These are phyloP conservation scores for Gallinago solitaria DNA, from an alignment of 2,797 vertebrate species.

Conservation along the genomic window DNA sequence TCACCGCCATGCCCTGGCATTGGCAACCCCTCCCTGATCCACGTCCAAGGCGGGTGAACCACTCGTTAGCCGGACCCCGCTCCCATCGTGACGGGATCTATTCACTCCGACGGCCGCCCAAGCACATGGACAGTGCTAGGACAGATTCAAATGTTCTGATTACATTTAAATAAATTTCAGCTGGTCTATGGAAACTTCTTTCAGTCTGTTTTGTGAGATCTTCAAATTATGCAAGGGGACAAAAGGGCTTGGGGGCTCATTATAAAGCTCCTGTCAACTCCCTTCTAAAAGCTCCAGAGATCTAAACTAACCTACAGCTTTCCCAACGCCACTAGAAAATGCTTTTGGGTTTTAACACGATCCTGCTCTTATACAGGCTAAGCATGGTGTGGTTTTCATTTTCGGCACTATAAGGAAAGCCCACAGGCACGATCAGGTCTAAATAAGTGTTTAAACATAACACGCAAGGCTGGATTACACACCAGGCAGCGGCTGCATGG, in stretches of 20 bases:
- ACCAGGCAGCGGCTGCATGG: accelerated
- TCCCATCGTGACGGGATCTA: not conserved
- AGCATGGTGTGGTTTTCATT: constrained; percentile 8
- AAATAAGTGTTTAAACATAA: not conserved
- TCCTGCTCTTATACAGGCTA: not conserved
- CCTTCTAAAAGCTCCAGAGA: constrained; percentile 5
- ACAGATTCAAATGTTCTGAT: not conserved
- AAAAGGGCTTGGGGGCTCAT: constrained; percentile 13
- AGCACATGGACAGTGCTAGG: not conserved
- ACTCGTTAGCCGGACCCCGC: not conserved
- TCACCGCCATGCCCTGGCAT: accelerated
- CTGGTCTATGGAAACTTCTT: not conserved
- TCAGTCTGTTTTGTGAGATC: constrained; percentile 5
- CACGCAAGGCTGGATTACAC: not conserved
- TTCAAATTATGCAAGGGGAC: constrained; percentile 1
- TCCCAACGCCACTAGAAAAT: not conserved
- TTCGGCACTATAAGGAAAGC: not conserved
- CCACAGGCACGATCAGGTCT: not conserved
- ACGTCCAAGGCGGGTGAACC: not conserved
- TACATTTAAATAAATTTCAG: constrained; percentile 51
- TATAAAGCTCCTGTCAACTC: constrained; percentile 20
- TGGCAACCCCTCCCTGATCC: not conserved
- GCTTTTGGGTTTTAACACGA: constrained; percentile 1
- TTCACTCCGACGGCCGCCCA: not conserved
- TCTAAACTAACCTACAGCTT: constrained; percentile 29